These are phyloP conservation scores for Cephus spinipes DNA, from an alignment of 2,888 invertebrate genomes.

Conservation along the genomic window DNA sequence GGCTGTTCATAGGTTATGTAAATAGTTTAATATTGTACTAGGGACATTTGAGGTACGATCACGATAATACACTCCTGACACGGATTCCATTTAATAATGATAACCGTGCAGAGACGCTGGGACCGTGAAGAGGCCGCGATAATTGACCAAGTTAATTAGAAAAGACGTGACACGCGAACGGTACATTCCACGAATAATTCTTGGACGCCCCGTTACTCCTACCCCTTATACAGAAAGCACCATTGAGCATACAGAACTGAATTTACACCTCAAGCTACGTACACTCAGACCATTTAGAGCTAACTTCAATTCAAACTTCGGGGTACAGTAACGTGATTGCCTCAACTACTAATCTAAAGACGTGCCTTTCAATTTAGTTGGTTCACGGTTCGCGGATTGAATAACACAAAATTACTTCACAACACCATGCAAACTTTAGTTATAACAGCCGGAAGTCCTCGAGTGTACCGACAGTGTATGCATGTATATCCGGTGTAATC, in stretches of 20 bases:
- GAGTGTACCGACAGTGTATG: background rate
- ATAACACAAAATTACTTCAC: background rate
- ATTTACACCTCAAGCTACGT: background rate
- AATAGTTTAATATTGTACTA: background rate
- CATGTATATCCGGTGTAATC: background rate
- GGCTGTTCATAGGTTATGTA: background rate
- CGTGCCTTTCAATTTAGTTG: slow-evolving; percentile 3
- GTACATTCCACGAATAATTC: slow-evolving; percentile 44
- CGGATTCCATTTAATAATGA: slow-evolving; percentile 8
- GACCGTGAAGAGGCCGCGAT: slow-evolving; percentile 33
- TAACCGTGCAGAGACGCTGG: slow-evolving; percentile 20
- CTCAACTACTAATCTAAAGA: background rate
- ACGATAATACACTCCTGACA: background rate
- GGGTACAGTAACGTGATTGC: background rate
- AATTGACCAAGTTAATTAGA: slow-evolving; percentile 54
- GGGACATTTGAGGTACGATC: background rate
- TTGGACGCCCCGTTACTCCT: slow-evolving; percentile 5
- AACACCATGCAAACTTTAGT: background rate
- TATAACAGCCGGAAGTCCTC: background rate
- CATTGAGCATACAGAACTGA: background rate
- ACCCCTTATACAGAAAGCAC: background rate
- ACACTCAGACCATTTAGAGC: background rate
- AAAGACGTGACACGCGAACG: slow-evolving; percentile 52
- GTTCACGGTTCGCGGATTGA: background rate
- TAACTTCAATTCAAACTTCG: slow-evolving; percentile 5